A percentile compares a stretch with the other conserved stretches of the same genome.
Evolutionary conservation across 2,888 invertebrate genomes (phyloP).

Genomic region (Synanthedon formicaeformis): DNA sequence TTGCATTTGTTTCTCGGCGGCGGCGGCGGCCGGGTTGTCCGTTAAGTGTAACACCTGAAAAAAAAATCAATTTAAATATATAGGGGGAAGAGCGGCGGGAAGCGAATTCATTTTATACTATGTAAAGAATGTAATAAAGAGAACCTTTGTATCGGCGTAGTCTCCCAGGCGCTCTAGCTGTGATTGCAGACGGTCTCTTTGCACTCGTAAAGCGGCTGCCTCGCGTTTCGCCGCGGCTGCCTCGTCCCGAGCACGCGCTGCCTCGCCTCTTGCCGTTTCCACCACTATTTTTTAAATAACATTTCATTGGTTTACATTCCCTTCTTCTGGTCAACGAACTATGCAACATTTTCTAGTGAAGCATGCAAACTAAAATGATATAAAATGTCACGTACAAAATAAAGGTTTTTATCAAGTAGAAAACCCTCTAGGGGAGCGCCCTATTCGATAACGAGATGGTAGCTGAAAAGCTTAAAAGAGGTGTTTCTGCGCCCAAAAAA

Average conservation of each 20-base stretch:
- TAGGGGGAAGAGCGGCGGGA: too few relatives aligned
- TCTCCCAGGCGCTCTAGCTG: constrained; percentile 70
- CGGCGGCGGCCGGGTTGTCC: constrained; percentile 80
- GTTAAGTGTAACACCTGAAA: constrained; percentile 73
- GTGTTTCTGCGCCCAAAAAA: too few relatives aligned
- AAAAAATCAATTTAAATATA: neutral
- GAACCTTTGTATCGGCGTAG: constrained; percentile 26
- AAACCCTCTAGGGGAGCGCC: too few relatives aligned
- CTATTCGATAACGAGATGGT: too few relatives aligned
- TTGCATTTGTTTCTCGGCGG: constrained; percentile 75
- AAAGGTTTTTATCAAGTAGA: too few relatives aligned
- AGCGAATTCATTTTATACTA: too few relatives aligned
- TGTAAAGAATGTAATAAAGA: too few relatives aligned
- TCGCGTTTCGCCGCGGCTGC: constrained; percentile 65
- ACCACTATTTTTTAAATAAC: constrained; percentile 20
- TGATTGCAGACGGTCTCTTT: constrained; percentile 74
- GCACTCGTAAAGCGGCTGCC: constrained; percentile 54
- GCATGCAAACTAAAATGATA: neutral
- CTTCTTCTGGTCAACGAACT: too few relatives aligned
- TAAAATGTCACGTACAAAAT: too few relatives aligned
- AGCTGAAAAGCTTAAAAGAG: too few relatives aligned
- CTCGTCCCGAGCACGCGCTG: constrained; percentile 71
- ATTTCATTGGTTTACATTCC: too few relatives aligned
- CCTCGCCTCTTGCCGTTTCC: constrained; percentile 61
- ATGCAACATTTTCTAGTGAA: neutral